These are phyloP conservation scores for human DNA, from an alignment of 2,113 vertebrate species.

Conservation along the genomic window GRCh38 chr12:29545501-29546000, in stretches of 20 bases:
- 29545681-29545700: neutral
- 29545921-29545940: neutral
- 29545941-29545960: neutral
- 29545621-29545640: no score
- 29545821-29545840: neutral
- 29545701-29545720: neutral
- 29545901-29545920: neutral
- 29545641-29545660: no score
- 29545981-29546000: neutral
- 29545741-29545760: neutral
- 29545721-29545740: neutral
- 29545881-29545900: neutral
- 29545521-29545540: no score
- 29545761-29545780: neutral
- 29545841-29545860: neutral
- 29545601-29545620: no score
- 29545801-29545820: neutral
- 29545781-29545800: neutral
- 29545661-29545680: no score
- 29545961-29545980: neutral
- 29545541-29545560: no score
- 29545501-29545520: no score
- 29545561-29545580: no score
- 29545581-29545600: no score
- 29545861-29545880: neutral